Conservation (phyloP, 1,140 invertebrate species). For the Pseudomyrmex flavicornis region DNA sequence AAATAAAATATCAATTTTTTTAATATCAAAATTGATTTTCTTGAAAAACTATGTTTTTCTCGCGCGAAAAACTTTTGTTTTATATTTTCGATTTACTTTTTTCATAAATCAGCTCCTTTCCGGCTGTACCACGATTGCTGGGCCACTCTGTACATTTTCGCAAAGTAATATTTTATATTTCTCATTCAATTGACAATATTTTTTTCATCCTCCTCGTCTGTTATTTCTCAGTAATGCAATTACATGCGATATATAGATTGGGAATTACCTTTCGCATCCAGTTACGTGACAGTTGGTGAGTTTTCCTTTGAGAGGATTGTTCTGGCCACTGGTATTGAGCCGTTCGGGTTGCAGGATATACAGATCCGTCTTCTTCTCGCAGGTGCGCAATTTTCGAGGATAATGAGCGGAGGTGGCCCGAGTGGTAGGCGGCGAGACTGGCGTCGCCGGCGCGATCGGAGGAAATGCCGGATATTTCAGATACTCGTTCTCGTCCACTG, state of each 20-base stretch:
- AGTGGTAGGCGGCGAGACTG: conserved; percentile 80
- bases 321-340: conserved; percentile 91
- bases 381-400: conserved; percentile 87
- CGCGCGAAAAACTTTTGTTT: too few relatives aligned
- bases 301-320: conserved; percentile 93
- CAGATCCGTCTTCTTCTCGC: conserved; percentile 94
- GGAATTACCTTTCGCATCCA: conserved; percentile 92
- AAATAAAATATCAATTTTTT: too few relatives aligned
- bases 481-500: conserved; percentile 70
- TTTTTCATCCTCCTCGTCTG: not conserved
- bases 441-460: conserved; percentile 74
- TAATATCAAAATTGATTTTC: too few relatives aligned
- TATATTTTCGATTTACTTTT: too few relatives aligned
- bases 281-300: conserved; percentile 95
- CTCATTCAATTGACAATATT: too few relatives aligned
- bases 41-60: too few relatives aligned
- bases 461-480: conserved; percentile 68
- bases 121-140: too few relatives aligned
- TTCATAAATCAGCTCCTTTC: too few relatives aligned
- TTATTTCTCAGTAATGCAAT: not conserved
- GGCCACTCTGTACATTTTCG: too few relatives aligned
- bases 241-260: not conserved
- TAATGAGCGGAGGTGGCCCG: conserved; percentile 79
- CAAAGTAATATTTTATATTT: too few relatives aligned
- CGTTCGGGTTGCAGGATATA: conserved; percentile 93